phyloP scores from a whole-genome alignment of 2,888 invertebrate genomes.

The Blastobasis adustella region DNA sequence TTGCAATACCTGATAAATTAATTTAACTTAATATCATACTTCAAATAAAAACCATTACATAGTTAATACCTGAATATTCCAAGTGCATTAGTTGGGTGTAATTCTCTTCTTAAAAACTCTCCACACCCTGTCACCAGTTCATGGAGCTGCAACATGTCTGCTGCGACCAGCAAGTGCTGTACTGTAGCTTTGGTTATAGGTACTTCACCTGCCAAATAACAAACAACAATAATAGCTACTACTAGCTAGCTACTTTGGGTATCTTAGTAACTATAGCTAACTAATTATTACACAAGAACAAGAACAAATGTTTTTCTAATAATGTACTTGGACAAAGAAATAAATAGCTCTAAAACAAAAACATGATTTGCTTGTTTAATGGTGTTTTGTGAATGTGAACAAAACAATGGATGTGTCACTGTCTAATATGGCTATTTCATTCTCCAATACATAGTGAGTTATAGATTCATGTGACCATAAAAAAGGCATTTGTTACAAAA shows the following conservation, averaged over 20 bases:
- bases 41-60: neutral
- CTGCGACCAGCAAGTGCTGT: constrained; percentile 90
- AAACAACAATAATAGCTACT: constrained; percentile 11
- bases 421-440: too few species aligned
- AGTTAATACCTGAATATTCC: constrained; percentile 83
- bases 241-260: neutral
- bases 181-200: constrained; percentile 85
- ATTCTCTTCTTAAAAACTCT: constrained; percentile 87
- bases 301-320: neutral
- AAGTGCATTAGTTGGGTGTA: constrained; percentile 90
- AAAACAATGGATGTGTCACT: too few species aligned
- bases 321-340: too few species aligned
- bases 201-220: constrained; percentile 69
- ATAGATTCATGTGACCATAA: too few species aligned
- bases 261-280: neutral
- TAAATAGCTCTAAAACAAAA: too few species aligned
- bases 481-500: too few species aligned
- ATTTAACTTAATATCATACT: too few species aligned
- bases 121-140: constrained; percentile 88
- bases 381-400: too few species aligned
- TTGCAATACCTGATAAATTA: too few species aligned
- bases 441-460: too few species aligned
- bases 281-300: neutral
- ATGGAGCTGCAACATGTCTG: constrained; percentile 92
- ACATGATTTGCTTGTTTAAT: too few species aligned